Evolutionary conservation across 2,113 vertebrate genomes (phyloP).

Genomic region (Phrynosoma platyrhinos): DNA sequence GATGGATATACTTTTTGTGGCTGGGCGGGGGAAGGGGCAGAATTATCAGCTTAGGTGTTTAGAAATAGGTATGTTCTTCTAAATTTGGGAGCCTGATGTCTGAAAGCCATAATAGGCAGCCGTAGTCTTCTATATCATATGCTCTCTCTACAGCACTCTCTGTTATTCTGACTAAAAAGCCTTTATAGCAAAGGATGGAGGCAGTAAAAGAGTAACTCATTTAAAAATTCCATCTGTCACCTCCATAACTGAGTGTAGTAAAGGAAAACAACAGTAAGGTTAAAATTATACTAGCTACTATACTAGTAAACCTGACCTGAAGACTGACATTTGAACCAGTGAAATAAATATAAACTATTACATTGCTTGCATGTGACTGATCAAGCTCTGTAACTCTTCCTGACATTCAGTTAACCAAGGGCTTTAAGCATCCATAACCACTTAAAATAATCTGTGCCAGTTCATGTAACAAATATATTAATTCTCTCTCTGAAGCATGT

Average conservation of each 20-base stretch:
- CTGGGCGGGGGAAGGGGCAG: neutral
- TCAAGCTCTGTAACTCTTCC: slow-evolving; percentile 41
- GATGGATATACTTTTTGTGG: neutral
- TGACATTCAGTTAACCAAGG: slow-evolving; percentile 56
- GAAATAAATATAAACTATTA: slow-evolving; percentile 58
- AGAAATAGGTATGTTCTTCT: slow-evolving; percentile 29
- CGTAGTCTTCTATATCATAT: slow-evolving; percentile 7
- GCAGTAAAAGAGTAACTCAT: slow-evolving; percentile 23
- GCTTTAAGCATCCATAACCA: slow-evolving; percentile 39
- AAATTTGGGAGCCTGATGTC: slow-evolving; percentile 40
- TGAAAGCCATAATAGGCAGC: slow-evolving; percentile 33
- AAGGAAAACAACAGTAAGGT: slow-evolving; percentile 40
- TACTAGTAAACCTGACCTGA: slow-evolving; percentile 15
- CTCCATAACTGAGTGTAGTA: slow-evolving; percentile 20
- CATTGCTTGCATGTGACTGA: slow-evolving; percentile 38
- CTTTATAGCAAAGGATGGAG: neutral
- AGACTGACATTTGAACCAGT: slow-evolving; percentile 33
- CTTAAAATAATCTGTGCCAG: neutral
- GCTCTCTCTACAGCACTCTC: slow-evolving; percentile 8
- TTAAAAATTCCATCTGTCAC: slow-evolving; percentile 22
- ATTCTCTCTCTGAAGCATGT: slow-evolving; percentile 24
- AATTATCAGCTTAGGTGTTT: slow-evolving; percentile 40
- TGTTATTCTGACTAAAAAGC: slow-evolving; percentile 8
- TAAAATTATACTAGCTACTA: neutral
- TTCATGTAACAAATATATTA: slow-evolving; percentile 8